Conservation (phyloP, 2,113 vertebrate genomes). For the Burhinus bistriatus region DNA sequence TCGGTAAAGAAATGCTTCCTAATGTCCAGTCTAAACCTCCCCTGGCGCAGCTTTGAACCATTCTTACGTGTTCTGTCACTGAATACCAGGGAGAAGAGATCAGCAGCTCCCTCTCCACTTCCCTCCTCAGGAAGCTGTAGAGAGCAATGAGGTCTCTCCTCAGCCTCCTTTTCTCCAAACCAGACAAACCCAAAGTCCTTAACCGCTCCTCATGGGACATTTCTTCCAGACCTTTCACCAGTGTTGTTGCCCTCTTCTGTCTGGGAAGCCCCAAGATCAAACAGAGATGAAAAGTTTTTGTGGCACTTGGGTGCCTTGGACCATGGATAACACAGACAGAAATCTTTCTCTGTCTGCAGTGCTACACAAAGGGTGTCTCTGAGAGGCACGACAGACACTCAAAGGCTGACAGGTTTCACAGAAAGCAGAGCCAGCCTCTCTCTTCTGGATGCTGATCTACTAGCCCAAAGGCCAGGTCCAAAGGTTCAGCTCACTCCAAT, state of each 20-base stretch:
- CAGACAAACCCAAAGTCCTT: not conserved
- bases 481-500: not conserved
- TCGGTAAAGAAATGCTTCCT: not conserved
- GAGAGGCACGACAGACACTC: accelerated
- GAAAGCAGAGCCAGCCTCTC: not conserved
- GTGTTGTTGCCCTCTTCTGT: not conserved
- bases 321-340: not conserved
- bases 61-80: accelerated
- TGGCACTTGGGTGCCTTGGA: not conserved
- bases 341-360: not conserved
- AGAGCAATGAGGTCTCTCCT: not conserved
- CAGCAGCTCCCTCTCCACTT: not conserved
- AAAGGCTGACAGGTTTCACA: not conserved
- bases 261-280: not conserved
- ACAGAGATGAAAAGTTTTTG: not conserved
- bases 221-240: not conserved
- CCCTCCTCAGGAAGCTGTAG: not conserved
- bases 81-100: not conserved
- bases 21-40: not conserved
- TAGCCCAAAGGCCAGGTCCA: not conserved
- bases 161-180: not conserved
- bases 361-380: not conserved
- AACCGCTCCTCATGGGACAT: not conserved
- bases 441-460: not conserved
- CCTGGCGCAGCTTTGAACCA: not conserved